These are phyloP conservation scores for Hipparchia sbordonii DNA, from an alignment of 2,888 invertebrate genomes.

Conservation along the genomic window DNA sequence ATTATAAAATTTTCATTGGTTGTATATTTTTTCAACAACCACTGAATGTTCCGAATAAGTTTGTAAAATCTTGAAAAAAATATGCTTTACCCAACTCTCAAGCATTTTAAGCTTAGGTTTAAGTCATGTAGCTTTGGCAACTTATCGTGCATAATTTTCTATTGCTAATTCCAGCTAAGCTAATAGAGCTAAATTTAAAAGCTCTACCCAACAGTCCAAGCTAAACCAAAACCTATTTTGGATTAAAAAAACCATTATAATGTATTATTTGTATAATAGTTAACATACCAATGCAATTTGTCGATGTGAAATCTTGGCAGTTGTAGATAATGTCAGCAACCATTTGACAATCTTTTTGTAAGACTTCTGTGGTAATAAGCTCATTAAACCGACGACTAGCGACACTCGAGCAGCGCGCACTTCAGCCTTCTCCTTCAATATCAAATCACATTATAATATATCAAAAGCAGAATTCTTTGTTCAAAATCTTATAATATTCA, in stretches of 20 bases:
- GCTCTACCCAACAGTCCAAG: too few relatives aligned
- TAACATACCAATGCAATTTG: slow-evolving; percentile 69
- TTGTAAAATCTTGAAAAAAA: neutral
- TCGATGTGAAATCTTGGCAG: slow-evolving; percentile 62
- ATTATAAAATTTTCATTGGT: neutral
- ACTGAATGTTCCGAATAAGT: neutral
- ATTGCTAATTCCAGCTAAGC: too few relatives aligned
- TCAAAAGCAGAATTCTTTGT: too few relatives aligned
- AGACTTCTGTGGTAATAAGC: slow-evolving; percentile 60
- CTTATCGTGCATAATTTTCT: too few relatives aligned
- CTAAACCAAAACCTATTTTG: too few relatives aligned
- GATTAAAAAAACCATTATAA: neutral
- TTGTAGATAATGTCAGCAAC: slow-evolving; percentile 65
- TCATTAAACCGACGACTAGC: slow-evolving; percentile 70
- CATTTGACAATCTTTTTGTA: slow-evolving; percentile 63
- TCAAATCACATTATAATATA: neutral
- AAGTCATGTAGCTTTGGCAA: too few relatives aligned
- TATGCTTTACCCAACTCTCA: too few relatives aligned
- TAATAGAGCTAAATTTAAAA: too few relatives aligned
- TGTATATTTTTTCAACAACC: neutral
- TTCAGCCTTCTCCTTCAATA: slow-evolving; percentile 68
- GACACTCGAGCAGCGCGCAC: slow-evolving; percentile 63
- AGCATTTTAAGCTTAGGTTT: too few relatives aligned
- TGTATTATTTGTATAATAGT: neutral
- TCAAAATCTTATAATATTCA: too few relatives aligned